Conservation (phyloP, 2,113 vertebrate genomes). For the Calyptommatus sinebrachiatus region DNA sequence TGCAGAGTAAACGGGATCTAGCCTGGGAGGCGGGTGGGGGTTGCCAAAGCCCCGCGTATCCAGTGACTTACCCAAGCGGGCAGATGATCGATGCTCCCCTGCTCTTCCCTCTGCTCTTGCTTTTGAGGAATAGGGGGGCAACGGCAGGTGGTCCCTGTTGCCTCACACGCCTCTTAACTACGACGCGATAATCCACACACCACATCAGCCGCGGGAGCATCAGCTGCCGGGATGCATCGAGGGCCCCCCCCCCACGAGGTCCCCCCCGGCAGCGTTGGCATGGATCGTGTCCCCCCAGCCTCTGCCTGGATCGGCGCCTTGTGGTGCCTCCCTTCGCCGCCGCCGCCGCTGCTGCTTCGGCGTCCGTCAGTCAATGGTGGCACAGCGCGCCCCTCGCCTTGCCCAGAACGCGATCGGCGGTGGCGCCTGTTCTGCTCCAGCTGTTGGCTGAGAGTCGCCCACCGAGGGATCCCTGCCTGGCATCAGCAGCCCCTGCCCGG, state of each 20-base stretch:
- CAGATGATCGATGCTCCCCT: not conserved
- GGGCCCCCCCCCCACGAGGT: slow-evolving; percentile 54
- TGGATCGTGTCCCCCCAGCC: slow-evolving; percentile 56
- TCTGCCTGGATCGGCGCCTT: slow-evolving; percentile 14
- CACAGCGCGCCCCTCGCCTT: slow-evolving; percentile 16
- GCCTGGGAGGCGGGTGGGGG: not conserved
- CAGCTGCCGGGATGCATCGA: slow-evolving; percentile 36
- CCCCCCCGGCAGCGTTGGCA: slow-evolving; percentile 35
- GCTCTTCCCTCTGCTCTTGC: not conserved
- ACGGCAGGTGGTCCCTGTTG: not conserved
- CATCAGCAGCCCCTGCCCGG: slow-evolving; percentile 57
- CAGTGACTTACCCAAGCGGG: slow-evolving; percentile 39
- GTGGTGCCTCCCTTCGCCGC: not conserved
- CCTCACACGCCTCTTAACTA: slow-evolving; percentile 34
- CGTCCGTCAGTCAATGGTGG: slow-evolving; percentile 22
- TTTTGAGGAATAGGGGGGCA: not conserved
- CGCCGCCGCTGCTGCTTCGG: too few species aligned
- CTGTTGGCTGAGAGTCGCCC: not conserved
- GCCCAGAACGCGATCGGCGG: not conserved
- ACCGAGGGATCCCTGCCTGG: slow-evolving; percentile 38
- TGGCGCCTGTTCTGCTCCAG: not conserved
- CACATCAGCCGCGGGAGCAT: not conserved
- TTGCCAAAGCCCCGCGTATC: slow-evolving; percentile 1
- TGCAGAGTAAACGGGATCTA: not conserved
- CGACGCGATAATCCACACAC: slow-evolving; percentile 52